Conservation (phyloP, 2,888 invertebrate genomes). For the Gymnoscelis rufifasciata region DNA sequence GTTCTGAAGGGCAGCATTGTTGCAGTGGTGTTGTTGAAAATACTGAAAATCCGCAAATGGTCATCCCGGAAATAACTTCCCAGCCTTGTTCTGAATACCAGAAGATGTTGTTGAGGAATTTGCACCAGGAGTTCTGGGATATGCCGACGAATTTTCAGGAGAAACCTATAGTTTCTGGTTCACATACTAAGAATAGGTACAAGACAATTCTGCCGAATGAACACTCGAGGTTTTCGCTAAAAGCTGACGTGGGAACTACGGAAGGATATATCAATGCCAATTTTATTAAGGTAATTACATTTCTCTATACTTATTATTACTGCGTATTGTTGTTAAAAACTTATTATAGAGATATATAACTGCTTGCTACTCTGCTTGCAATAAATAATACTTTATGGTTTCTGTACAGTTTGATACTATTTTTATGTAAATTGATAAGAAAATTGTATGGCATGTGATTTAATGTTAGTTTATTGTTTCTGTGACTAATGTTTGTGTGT, state of each 20-base stretch:
- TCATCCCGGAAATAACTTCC: conserved; percentile 52
- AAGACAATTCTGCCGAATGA: conserved; percentile 94
- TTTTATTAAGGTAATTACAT: conserved; percentile 89
- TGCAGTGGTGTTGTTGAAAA: conserved; percentile 55
- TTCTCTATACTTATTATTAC: too few species aligned
- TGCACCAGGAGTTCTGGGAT: conserved; percentile 95
- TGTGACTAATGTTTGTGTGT: too few species aligned
- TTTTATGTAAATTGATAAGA: too few species aligned
- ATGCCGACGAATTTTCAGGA: conserved; percentile 95
- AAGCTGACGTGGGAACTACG: conserved; percentile 65
- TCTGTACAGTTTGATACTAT: too few species aligned
- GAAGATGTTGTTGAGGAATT: conserved; percentile 80
- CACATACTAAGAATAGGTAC: conserved; percentile 93
- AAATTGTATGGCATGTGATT: too few species aligned
- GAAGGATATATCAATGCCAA: conserved; percentile 96
- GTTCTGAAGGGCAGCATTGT: conserved; percentile 53
- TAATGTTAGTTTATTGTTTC: too few species aligned
- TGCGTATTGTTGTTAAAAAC: too few species aligned
- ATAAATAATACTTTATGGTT: too few species aligned
- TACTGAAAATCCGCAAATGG: conserved; percentile 59
- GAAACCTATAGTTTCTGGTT: conserved; percentile 92
- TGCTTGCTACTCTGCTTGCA: too few species aligned
- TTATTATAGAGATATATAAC: too few species aligned
- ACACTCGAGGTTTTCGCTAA: conserved; percentile 88
- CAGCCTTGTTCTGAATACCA: conserved; percentile 81